These are phyloP conservation scores for Glomeris maerens DNA, from an alignment of 1,140 invertebrate species.

Conservation along the genomic window DNA sequence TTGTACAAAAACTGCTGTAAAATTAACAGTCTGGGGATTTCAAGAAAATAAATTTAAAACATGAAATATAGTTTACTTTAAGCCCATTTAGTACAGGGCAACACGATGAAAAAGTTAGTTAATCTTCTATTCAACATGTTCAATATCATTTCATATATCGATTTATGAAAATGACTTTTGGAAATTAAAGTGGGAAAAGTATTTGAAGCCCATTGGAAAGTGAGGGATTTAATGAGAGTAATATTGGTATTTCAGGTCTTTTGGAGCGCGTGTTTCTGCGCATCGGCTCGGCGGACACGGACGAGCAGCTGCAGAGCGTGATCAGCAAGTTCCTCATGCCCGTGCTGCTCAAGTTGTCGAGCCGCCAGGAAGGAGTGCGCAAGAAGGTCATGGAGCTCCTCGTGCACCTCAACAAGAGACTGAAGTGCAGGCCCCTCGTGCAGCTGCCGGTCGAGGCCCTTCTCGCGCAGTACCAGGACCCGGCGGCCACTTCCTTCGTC, in stretches of 20 bases:
- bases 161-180: no score
- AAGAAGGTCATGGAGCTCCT: constrained; percentile 87
- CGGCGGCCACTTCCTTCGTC: constrained; percentile 60
- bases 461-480: constrained; percentile 63
- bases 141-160: no score
- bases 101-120: no score
- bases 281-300: constrained; percentile 69
- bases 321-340: constrained; percentile 73
- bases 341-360: constrained; percentile 75
- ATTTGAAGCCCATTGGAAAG: no score
- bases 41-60: no score
- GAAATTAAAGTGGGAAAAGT: no score
- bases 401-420: constrained; percentile 75
- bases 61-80: no score
- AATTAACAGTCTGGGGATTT: no score
- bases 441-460: constrained; percentile 75
- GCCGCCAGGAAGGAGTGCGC: constrained; percentile 64
- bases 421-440: constrained; percentile 67
- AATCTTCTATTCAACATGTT: no score
- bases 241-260: constrained; percentile 44
- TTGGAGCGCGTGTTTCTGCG: constrained; percentile 77
- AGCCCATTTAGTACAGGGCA: no score
- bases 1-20: no score
- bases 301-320: constrained; percentile 69
- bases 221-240: no score